These are phyloP conservation scores for Macropodus opercularis DNA, from an alignment of 2,797 vertebrate species.

Conservation along the genomic window DNA sequence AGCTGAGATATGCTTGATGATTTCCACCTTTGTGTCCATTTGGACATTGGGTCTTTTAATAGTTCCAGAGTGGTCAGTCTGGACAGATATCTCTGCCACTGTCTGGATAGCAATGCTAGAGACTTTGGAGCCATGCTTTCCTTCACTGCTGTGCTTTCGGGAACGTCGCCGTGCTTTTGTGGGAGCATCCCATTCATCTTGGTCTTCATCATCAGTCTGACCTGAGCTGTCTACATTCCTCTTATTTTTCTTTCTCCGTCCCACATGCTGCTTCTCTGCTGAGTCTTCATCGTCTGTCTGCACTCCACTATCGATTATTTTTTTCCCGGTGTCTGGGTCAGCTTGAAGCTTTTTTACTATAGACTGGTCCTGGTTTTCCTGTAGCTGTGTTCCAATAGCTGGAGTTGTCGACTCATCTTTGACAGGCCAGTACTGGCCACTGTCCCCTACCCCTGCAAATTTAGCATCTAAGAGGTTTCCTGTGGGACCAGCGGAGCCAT, in stretches of 20 bases:
- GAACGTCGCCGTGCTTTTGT: slow-evolving; percentile 89
- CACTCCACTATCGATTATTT: slow-evolving; percentile 92
- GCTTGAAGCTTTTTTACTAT: slow-evolving; percentile 86
- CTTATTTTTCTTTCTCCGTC: slow-evolving; percentile 88
- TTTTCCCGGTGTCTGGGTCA: slow-evolving; percentile 86
- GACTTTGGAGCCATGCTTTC: slow-evolving; percentile 89
- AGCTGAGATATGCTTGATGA: slow-evolving; percentile 95
- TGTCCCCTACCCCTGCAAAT: slow-evolving; percentile 86
- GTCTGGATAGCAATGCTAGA: slow-evolving; percentile 98
- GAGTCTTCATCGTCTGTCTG: slow-evolving; percentile 97
- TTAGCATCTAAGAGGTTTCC: slow-evolving; percentile 90
- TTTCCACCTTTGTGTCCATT: slow-evolving; percentile 94
- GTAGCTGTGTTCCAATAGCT: slow-evolving; percentile 74
- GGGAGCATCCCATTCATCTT: slow-evolving; percentile 95
- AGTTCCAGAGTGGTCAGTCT: slow-evolving; percentile 95
- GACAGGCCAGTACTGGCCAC: slow-evolving; percentile 91
- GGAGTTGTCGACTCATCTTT: slow-evolving; percentile 87
- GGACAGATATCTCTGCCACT: slow-evolving; percentile 97
- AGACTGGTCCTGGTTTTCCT: slow-evolving; percentile 76
- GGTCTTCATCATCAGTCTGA: slow-evolving; percentile 97
- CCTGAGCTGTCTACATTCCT: slow-evolving; percentile 93
- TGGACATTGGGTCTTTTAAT: slow-evolving; percentile 90
- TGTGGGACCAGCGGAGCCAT: slow-evolving; percentile 84
- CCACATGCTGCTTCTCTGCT: slow-evolving; percentile 86
- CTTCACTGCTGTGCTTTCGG: slow-evolving; percentile 90